phyloP scores from a whole-genome alignment of 2,113 vertebrate species.

The Bos javanicus region DNA sequence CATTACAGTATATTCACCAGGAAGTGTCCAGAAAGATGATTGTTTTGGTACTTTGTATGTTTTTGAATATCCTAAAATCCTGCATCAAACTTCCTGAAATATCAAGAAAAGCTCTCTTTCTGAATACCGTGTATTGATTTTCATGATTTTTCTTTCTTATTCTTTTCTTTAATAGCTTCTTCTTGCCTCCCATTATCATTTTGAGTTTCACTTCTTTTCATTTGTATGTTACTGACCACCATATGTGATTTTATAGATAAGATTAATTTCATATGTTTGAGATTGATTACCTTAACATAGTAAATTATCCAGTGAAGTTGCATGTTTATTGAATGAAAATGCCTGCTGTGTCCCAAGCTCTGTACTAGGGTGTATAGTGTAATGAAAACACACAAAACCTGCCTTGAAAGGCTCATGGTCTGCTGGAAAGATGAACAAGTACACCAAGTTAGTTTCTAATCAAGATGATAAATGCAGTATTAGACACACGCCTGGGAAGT shows the following conservation, averaged over 20 bases:
- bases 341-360: not conserved
- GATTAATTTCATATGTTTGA: not conserved
- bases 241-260: not conserved
- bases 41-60: not conserved
- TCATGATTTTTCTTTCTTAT: not conserved
- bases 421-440: not conserved
- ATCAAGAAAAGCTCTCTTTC: not conserved
- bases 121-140: not conserved
- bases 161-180: not conserved
- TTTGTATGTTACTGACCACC: not conserved
- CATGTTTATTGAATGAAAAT: not conserved
- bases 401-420: not conserved
- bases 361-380: not conserved
- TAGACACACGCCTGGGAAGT: not conserved
- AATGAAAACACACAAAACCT: not conserved
- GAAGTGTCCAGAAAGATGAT: not conserved
- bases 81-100: not conserved
- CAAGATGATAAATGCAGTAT: not conserved
- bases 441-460: not conserved
- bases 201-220: conserved; percentile 9
- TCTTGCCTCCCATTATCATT: not conserved
- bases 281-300: not conserved
- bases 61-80: not conserved
- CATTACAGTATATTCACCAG: not conserved
- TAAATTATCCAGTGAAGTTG: not conserved